A percentile compares a stretch with the other conserved stretches of the same genome.
Evolutionary conservation across 1,140 invertebrate species (phyloP).

Genomic region (Geopemphigus sp.): DNA sequence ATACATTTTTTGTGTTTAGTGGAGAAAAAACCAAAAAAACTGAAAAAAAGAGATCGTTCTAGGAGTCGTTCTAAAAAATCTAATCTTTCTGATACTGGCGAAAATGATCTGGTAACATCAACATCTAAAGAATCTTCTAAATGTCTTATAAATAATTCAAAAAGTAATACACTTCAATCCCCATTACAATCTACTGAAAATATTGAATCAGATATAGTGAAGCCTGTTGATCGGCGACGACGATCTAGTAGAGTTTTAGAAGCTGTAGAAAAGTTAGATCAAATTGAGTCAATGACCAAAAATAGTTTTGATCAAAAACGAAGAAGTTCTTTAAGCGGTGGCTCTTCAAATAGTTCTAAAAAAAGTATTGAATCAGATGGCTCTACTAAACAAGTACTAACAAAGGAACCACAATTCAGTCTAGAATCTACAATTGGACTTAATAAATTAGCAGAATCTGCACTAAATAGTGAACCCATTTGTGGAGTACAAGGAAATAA

Average conservation of each 20-base stretch:
- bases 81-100: conserved; percentile 3
- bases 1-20: conserved; percentile 35
- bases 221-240: conserved; percentile 4
- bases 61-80: conserved; percentile 47
- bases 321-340: conserved; percentile 32
- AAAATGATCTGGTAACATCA: conserved; percentile 20
- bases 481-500: conserved; percentile 21
- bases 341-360: conserved; percentile 48
- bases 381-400: neutral
- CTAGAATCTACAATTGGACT: conserved; percentile 54
- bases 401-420: conserved; percentile 49
- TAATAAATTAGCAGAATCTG: conserved; percentile 53
- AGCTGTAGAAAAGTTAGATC: conserved; percentile 45
- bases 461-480: conserved; percentile 48
- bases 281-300: conserved; percentile 40
- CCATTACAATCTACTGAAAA: conserved; percentile 2
- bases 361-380: conserved; percentile 40
- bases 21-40: conserved; percentile 42
- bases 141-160: conserved; percentile 43
- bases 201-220: conserved; percentile 16
- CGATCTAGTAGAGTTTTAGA: conserved; percentile 44
- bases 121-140: conserved; percentile 49
- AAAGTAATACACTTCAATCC: conserved; percentile 19
- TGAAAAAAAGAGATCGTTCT: conserved; percentile 47
- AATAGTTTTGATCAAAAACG: conserved; percentile 35